Conservation (phyloP, 2,797 vertebrate genomes). For the Leptoclinus maculatus region DNA sequence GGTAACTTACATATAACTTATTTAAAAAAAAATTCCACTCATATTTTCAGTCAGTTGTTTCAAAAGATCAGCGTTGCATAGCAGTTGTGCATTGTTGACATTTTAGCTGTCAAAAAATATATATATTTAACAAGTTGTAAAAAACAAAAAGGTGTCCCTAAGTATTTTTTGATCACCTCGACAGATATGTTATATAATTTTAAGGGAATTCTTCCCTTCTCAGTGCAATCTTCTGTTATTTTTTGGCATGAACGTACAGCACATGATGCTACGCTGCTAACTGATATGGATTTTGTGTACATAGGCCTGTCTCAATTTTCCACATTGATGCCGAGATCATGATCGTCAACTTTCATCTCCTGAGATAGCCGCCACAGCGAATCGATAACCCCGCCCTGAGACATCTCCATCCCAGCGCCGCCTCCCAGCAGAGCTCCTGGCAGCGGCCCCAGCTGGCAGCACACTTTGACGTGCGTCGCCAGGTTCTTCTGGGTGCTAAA, state of each 20-base stretch:
- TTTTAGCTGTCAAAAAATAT: constrained; percentile 14
- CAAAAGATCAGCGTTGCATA: constrained; percentile 73
- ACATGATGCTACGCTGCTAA: constrained; percentile 19
- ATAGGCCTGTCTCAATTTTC: constrained; percentile 52
- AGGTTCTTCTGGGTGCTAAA: constrained; percentile 88
- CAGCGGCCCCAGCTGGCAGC: constrained; percentile 77
- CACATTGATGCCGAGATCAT: constrained; percentile 61
- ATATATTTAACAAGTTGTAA: constrained; percentile 46
- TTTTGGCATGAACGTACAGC: constrained; percentile 54
- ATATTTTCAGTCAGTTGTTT: constrained; percentile 31
- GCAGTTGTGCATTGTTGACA: constrained; percentile 60
- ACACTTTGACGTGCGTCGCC: constrained; percentile 82
- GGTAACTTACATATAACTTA: constrained; percentile 17
- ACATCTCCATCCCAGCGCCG: constrained; percentile 57
- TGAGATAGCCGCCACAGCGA: constrained; percentile 72
- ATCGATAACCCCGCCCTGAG: constrained; percentile 56
- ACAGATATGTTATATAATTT: constrained; percentile 11
- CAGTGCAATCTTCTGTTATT: constrained; percentile 27
- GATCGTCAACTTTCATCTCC: constrained; percentile 67
- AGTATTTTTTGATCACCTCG: constrained; percentile 7
- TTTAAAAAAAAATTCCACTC: not conserved
- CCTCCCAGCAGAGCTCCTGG: constrained; percentile 58
- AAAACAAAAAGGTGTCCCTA: constrained; percentile 37
- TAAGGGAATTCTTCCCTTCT: constrained; percentile 33
- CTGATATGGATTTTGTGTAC: constrained; percentile 10